A percentile compares a stretch with the other conserved stretches of the same genome.
phyloP scores from a whole-genome alignment of 2,113 vertebrate species.

The Panurus biarmicus region DNA sequence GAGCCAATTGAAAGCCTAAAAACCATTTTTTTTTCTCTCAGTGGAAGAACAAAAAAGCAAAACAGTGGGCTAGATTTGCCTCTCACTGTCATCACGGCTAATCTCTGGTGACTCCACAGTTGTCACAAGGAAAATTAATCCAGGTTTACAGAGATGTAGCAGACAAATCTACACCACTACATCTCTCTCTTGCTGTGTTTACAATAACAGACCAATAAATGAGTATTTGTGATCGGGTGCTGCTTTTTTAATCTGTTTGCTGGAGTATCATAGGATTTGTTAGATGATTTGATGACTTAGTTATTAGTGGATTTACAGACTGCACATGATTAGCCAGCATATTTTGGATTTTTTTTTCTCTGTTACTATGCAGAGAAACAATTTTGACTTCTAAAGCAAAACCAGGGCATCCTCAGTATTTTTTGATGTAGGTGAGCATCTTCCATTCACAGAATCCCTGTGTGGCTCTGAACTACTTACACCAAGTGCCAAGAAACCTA shows the following conservation, averaged over 20 bases:
- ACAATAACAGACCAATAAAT: background rate
- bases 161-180: background rate
- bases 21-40: background rate
- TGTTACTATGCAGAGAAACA: background rate
- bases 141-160: background rate
- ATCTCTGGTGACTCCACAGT: background rate
- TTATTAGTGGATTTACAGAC: background rate
- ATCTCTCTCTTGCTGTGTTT: background rate
- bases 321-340: background rate
- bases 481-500: background rate
- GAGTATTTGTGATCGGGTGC: background rate
- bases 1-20: background rate
- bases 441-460: background rate
- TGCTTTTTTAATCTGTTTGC: constrained; percentile 25
- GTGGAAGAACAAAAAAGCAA: background rate
- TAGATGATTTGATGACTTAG: constrained; percentile 2
- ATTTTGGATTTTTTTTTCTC: background rate
- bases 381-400: background rate
- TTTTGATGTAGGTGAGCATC: background rate
- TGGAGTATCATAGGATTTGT: background rate
- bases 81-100: background rate
- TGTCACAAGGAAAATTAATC: background rate
- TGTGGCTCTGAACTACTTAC: background rate
- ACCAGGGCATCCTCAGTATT: background rate
- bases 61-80: background rate